Conservation (phyloP, 1,140 invertebrate genomes). For the Tenebrio molitor region DNA sequence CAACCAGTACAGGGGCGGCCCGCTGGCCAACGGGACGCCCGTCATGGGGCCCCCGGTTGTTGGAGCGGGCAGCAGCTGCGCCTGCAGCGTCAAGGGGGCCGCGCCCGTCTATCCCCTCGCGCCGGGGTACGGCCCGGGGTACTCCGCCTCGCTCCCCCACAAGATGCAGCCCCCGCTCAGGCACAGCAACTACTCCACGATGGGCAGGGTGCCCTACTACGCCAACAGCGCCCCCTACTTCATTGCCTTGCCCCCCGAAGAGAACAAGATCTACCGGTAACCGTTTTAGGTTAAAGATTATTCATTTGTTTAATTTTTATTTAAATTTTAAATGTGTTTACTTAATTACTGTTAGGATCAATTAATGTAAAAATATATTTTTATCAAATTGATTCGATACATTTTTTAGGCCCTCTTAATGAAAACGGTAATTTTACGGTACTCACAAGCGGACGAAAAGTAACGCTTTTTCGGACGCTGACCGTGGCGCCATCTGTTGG, state of each 20-base stretch:
- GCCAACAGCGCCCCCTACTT: constrained; percentile 62
- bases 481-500: too few species aligned
- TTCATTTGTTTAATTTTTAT: constrained; percentile 12
- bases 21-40: constrained; percentile 72
- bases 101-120: constrained; percentile 68
- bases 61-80: constrained; percentile 68
- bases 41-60: constrained; percentile 64
- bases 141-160: constrained; percentile 74
- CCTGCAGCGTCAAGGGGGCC: constrained; percentile 69
- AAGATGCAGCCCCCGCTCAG: constrained; percentile 71
- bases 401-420: too few species aligned
- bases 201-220: constrained; percentile 66
- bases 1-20: constrained; percentile 77
- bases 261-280: constrained; percentile 66
- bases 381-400: too few species aligned
- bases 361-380: constrained; percentile 7
- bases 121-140: constrained; percentile 69
- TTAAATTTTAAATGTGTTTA: constrained; percentile 10
- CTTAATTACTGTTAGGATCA: constrained; percentile 1
- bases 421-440: too few species aligned
- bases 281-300: constrained; percentile 28
- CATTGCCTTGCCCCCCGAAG: constrained; percentile 60
- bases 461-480: too few species aligned
- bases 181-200: constrained; percentile 66
- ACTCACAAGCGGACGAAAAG: too few species aligned